Evolutionary conservation across 2,888 invertebrate species (phyloP).

Genomic region (Trachelus stipa): DNA sequence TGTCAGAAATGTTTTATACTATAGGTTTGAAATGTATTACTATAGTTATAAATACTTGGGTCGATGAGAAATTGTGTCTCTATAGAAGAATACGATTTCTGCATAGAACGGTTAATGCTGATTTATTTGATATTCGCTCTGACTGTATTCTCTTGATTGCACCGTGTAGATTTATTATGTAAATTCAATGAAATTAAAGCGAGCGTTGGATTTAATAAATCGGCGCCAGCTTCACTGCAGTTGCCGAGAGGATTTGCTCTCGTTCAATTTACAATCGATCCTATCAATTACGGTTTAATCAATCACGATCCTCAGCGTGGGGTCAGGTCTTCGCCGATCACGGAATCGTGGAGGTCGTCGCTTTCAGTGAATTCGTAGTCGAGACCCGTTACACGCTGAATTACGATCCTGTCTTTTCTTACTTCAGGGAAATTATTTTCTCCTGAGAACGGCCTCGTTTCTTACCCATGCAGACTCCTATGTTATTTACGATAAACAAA

Average conservation of each 20-base stretch:
- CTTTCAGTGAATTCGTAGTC: neutral
- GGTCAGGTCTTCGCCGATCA: conserved; percentile 1
- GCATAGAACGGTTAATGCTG: neutral
- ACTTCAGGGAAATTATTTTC: neutral
- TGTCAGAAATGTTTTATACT: neutral
- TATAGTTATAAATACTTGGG: neutral
- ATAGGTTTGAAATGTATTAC: too few relatives aligned
- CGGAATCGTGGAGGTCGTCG: conserved; percentile 1
- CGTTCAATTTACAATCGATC: conserved; percentile 4
- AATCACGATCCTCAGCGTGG: neutral
- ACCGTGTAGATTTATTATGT: neutral
- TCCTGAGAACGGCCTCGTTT: neutral
- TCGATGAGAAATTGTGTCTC: neutral
- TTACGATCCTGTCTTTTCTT: neutral
- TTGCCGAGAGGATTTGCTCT: neutral
- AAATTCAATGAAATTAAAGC: neutral
- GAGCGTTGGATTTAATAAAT: neutral
- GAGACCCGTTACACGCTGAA: neutral
- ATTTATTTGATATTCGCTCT: neutral
- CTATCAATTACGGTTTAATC: conserved; percentile 1
- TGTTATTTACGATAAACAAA: too few relatives aligned
- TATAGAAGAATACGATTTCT: neutral
- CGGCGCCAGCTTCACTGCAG: neutral
- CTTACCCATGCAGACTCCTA: neutral
- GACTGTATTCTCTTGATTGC: neutral